Evolutionary conservation across 2,797 vertebrate species (phyloP), one percentile per base, ranked within the genome.

Genomic region (Jordanella pulchra): DNA sequence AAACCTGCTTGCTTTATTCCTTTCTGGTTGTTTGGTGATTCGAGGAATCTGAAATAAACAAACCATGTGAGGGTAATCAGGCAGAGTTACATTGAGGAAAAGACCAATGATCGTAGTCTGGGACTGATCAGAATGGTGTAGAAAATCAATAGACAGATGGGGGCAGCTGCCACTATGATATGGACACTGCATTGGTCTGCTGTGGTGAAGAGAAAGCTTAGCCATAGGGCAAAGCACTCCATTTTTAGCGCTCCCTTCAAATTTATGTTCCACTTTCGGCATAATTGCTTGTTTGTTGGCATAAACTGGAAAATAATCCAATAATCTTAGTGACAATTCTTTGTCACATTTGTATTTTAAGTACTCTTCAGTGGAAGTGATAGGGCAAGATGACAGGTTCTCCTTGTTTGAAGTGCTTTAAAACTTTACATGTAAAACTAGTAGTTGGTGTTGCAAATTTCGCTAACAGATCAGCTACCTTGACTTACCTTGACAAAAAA

Each of bases 391-490:
- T 50, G 5, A 23, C 18, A 32, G 21, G 7, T 65, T n/a, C 51
- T 65, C 28, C 53, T 55, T 42, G 56, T 4, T 51, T 28, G 21
- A 64, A 56, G 13, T 12, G 1, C 63, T 71, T 28, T 65, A 66
- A 51, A 70, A 47, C 13, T 23, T 53, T 54, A 72, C 11, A 51
- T 58, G 13, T 21, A 35, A 48, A 66, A 68, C 28, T 54, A n/a
- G 42, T n/a, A 54, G 47, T 60, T 70, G 17, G 12, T 66, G 2
- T 17, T 60, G 17, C 48, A 61, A 35, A 50, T 14, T 25, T 9
- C 32, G 6, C 53, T 25, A 51, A 45, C 45, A 28, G 6, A 63
- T 63, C 3, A 44, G 13, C 2, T 15, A 27, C 18, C n/a, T n/a
- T 73, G 44, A 42, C 14, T 18, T 60, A n/a, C n/a, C n/a, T n/a